Percentiles rank a stretch among this genome's conserved stretches.
Evolutionary conservation across 2,113 vertebrate species (phyloP).

Genomic region (Corythornis madagascariensis): DNA sequence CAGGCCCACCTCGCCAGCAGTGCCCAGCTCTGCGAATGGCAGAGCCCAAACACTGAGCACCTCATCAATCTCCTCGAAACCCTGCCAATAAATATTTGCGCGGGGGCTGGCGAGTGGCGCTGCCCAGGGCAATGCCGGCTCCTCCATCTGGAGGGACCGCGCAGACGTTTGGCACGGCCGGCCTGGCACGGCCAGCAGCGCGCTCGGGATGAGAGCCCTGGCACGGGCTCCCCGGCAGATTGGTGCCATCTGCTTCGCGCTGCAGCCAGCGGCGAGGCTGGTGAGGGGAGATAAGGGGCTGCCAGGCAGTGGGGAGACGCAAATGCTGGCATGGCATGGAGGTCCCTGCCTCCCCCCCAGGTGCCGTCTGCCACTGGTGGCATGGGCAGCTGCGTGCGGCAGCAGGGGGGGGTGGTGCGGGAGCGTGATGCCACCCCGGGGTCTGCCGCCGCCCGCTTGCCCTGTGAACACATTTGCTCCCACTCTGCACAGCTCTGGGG

Average conservation of each 20-base stretch:
- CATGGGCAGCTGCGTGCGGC: not conserved
- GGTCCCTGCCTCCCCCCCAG: not conserved
- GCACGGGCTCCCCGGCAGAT: slow-evolving; percentile 64
- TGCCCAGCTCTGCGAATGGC: not conserved
- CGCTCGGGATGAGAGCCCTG: slow-evolving; percentile 49
- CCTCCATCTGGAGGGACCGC: slow-evolving; percentile 31
- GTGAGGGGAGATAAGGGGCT: slow-evolving; percentile 35
- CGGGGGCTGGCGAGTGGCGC: not conserved
- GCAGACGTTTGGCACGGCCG: slow-evolving; percentile 29
- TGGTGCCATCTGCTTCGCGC: slow-evolving; percentile 73
- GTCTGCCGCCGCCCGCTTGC: not conserved
- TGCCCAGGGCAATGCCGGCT: not conserved
- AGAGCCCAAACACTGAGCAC: slow-evolving; percentile 15
- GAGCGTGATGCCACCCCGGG: not conserved
- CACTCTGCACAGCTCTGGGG: accelerated
- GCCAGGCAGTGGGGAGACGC: slow-evolving; percentile 29
- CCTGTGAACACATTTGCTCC: not conserved
- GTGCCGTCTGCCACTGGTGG: not conserved
- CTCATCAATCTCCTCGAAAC: not conserved
- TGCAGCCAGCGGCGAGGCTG: slow-evolving; percentile 25
- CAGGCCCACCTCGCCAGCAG: not conserved
- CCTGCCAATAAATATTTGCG: slow-evolving; percentile 15
- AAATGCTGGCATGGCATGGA: not conserved
- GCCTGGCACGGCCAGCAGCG: slow-evolving; percentile 14
- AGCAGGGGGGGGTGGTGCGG: not conserved